These are phyloP conservation scores for Drosophila crucigera DNA, from an alignment of 2,888 invertebrate species.

Conservation along the genomic window DNA sequence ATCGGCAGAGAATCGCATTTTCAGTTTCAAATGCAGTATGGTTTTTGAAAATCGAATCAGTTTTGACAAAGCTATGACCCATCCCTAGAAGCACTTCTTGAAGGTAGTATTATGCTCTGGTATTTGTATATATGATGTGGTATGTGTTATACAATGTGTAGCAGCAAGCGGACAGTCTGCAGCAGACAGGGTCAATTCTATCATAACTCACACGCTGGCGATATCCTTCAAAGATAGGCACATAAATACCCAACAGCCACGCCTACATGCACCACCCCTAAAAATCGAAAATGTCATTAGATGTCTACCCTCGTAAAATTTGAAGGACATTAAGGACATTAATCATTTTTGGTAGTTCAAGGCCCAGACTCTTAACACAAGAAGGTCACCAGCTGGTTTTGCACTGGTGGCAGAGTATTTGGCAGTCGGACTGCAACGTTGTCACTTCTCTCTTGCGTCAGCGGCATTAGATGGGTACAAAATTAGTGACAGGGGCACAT, in stretches of 20 bases:
- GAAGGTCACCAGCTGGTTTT: not conserved
- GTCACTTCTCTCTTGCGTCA: not conserved
- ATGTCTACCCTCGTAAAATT: not conserved
- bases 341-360: not conserved
- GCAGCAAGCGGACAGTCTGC: not conserved
- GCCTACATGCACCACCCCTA: not conserved
- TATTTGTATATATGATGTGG: not conserved
- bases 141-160: not conserved
- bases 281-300: not conserved
- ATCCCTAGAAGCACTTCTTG: not conserved
- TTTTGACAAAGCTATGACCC: not conserved
- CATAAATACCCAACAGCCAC: not conserved
- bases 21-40: not conserved
- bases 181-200: not conserved
- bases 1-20: not conserved
- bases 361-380: not conserved
- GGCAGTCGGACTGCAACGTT: not conserved
- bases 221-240: not conserved
- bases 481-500: constrained; percentile 43
- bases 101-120: not conserved
- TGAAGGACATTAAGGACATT: not conserved
- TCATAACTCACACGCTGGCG: not conserved
- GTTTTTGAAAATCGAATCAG: not conserved
- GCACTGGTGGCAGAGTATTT: not conserved
- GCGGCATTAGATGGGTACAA: constrained; percentile 44